Evolutionary conservation across 2,888 invertebrate genomes (phyloP).

Genomic region (Linnaemya vulpina): DNA sequence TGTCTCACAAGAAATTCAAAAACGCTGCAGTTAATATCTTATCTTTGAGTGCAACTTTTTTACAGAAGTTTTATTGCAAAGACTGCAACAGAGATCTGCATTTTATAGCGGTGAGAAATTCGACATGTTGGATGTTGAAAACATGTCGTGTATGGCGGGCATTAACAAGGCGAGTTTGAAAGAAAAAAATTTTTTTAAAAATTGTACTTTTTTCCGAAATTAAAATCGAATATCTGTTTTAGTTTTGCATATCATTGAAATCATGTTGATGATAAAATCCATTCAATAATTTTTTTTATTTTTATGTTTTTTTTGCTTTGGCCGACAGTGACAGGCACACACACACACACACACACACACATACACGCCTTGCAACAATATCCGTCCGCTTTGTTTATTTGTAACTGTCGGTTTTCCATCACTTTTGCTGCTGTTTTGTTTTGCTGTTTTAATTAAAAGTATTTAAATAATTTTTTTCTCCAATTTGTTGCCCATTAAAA

Average conservation of each 20-base stretch:
- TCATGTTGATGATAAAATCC: constrained; percentile 44
- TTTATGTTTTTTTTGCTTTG: not conserved
- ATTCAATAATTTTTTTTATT: constrained; percentile 9
- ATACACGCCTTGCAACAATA: constrained; percentile 51
- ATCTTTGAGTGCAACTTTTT: too few species aligned
- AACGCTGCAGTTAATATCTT: too few species aligned
- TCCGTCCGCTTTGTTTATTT: constrained; percentile 45
- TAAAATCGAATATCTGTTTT: not conserved
- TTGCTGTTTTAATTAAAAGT: constrained; percentile 21
- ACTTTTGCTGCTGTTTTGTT: constrained; percentile 1
- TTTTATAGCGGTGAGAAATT: too few species aligned
- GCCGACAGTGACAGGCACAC: constrained; percentile 6
- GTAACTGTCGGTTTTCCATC: constrained; percentile 31
- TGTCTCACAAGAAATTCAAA: too few species aligned
- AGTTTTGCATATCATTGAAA: not conserved
- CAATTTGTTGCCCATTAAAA: constrained; percentile 39
- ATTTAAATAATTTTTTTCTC: constrained; percentile 1
- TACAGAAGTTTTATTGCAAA: too few species aligned
- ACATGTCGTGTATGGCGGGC: too few species aligned
- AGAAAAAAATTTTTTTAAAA: too few species aligned
- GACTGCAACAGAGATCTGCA: too few species aligned
- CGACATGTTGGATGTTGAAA: too few species aligned
- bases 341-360: constrained; percentile 2
- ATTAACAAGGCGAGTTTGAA: too few species aligned
- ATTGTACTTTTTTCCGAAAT: not conserved